Conservation (phyloP, 2,797 vertebrate species). For the Sebastolobus alascanus region DNA sequence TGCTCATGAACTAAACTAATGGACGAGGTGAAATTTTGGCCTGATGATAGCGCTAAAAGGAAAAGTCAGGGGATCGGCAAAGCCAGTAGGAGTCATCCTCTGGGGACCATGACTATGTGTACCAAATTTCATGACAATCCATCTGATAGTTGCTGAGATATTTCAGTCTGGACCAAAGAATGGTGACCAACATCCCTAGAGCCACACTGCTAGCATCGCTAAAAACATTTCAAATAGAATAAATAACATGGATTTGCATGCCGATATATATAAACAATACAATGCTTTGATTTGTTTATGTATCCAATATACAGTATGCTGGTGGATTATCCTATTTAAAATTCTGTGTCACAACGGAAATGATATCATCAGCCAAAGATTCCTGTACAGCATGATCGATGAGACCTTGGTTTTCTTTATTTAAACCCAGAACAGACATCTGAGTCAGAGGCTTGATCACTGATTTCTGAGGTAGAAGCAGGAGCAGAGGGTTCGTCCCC, state of each 20-base stretch:
- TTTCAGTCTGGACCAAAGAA: not conserved
- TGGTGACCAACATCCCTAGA: not conserved
- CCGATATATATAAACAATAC: not conserved
- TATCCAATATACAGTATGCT: not conserved
- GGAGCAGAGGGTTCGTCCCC: slow-evolving; percentile 24
- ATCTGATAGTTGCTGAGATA: not conserved
- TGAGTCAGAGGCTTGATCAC: slow-evolving; percentile 12
- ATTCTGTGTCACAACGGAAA: not conserved
- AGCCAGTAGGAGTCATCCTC: not conserved
- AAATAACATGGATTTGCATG: not conserved
- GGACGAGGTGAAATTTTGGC: no score
- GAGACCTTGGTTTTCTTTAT: not conserved
- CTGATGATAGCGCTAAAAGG: no score
- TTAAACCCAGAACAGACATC: slow-evolving; percentile 8
- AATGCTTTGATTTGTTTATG: not conserved
- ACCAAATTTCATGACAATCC: not conserved
- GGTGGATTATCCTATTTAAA: not conserved
- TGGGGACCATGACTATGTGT: no score
- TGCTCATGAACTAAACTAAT: not conserved
- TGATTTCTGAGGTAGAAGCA: slow-evolving; percentile 29
- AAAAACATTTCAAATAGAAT: not conserved
- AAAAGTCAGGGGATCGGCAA: not conserved
- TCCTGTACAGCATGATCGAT: not conserved
- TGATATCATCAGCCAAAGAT: not conserved
- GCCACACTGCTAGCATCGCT: not conserved